Conservation (phyloP, 2,888 invertebrate genomes). For the Frankliniella fusca region DNA sequence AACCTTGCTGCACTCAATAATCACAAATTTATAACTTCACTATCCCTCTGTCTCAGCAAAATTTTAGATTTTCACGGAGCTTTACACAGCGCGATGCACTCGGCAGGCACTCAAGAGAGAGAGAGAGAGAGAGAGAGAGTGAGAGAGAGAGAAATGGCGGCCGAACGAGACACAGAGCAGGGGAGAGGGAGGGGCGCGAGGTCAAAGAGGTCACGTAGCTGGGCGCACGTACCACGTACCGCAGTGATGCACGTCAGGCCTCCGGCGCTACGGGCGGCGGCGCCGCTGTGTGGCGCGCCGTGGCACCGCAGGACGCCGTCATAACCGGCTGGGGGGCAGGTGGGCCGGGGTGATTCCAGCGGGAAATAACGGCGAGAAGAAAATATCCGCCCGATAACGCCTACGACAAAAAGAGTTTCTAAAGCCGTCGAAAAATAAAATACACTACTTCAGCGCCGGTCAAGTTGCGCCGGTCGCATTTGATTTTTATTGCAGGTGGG, state of each 20-base stretch:
- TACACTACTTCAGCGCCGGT: too few relatives aligned
- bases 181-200: not conserved
- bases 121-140: not conserved
- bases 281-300: not conserved
- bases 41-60: too few relatives aligned
- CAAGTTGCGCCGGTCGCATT: too few relatives aligned
- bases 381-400: not conserved
- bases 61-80: too few relatives aligned
- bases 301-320: not conserved
- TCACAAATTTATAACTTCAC: too few relatives aligned
- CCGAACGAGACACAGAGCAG: not conserved
- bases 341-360: not conserved
- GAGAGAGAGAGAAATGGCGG: not conserved
- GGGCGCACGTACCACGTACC: not conserved
- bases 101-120: too few relatives aligned
- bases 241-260: not conserved
- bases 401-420: too few relatives aligned
- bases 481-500: too few relatives aligned
- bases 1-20: too few relatives aligned
- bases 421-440: too few relatives aligned
- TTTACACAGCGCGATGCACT: too few relatives aligned
- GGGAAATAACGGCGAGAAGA: not conserved
- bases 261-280: not conserved
- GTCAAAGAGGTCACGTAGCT: not conserved
- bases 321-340: not conserved